These are phyloP conservation scores for Aurelia aurita complex sp. Pacific DNA, from an alignment of 30 jellyfish, hydroid and myxozoan genomes.

Conservation along the genomic window DNA sequence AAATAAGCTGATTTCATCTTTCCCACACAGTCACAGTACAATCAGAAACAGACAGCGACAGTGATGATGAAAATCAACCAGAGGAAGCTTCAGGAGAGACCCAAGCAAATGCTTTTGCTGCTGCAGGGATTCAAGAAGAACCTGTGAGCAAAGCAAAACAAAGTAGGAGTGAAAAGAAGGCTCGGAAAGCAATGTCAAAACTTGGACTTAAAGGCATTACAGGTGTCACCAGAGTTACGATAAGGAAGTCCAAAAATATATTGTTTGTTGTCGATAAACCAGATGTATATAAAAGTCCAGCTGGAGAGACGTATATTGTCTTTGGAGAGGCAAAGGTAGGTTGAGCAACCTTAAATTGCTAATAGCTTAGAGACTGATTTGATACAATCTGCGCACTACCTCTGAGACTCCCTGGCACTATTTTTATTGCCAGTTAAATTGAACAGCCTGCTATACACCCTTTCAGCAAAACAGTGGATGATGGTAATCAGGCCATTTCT, in stretches of 20 bases:
- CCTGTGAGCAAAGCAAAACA: slow-evolving; percentile 98
- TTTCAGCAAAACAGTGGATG: too few species aligned
- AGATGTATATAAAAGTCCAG: slow-evolving; percentile 98
- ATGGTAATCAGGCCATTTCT: too few species aligned
- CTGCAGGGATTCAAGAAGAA: slow-evolving; percentile 97
- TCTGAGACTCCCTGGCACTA: too few species aligned
- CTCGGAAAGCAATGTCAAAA: slow-evolving; percentile 94
- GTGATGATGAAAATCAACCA: slow-evolving; percentile 73
- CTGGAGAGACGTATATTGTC: slow-evolving; percentile 94
- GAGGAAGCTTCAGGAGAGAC: slow-evolving; percentile 77
- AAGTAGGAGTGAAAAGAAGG: slow-evolving; percentile 97
- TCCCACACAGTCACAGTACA: slow-evolving; percentile 52
- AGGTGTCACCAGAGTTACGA: slow-evolving; percentile 95
- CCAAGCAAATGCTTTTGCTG: slow-evolving; percentile 92
- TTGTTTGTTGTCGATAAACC: slow-evolving; percentile 94
- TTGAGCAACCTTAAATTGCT: neutral
- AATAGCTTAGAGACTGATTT: neutral
- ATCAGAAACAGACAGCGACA: slow-evolving; percentile 94
- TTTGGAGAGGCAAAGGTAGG: slow-evolving; percentile 98
- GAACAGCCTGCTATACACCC: too few species aligned
- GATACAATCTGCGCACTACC: neutral
- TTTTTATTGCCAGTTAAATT: too few species aligned
- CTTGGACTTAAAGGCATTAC: slow-evolving; percentile 93
- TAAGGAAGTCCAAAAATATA: slow-evolving; percentile 92
- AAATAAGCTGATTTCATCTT: neutral